Percentiles rank a stretch among this genome's conserved stretches.
phyloP scores from a whole-genome alignment of 2,888 invertebrate genomes.

The Chromoteleia sp. region DNA sequence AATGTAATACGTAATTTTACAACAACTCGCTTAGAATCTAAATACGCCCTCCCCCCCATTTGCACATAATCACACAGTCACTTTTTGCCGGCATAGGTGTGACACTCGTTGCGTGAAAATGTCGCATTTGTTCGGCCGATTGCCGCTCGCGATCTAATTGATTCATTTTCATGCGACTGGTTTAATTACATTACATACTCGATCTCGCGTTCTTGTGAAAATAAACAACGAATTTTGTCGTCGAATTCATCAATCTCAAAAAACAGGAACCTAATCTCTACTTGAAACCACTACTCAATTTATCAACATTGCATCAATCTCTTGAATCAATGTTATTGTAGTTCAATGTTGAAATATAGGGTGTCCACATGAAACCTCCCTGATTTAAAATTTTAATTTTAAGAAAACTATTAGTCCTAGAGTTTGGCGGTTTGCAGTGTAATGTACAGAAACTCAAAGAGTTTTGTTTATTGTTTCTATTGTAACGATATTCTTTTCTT shows the following conservation, averaged over 20 bases:
- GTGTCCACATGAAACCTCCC: too few relatives aligned
- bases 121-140: slow-evolving; percentile 52
- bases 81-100: slow-evolving; percentile 67
- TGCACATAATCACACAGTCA: slow-evolving; percentile 72
- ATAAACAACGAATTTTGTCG: neutral
- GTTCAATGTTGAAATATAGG: too few relatives aligned
- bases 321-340: too few relatives aligned
- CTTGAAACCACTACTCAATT: too few relatives aligned
- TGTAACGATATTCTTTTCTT: too few relatives aligned
- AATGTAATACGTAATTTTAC: slow-evolving; percentile 77
- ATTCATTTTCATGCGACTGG: slow-evolving; percentile 26
- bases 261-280: too few relatives aligned
- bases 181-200: slow-evolving; percentile 29
- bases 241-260: neutral
- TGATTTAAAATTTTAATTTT: too few relatives aligned
- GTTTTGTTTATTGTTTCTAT: too few relatives aligned
- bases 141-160: slow-evolving; percentile 41
- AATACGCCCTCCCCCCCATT: slow-evolving; percentile 77
- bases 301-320: too few relatives aligned
- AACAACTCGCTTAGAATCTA: slow-evolving; percentile 72
- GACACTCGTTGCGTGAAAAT: slow-evolving; percentile 60
- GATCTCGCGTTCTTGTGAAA: neutral
- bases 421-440: too few relatives aligned
- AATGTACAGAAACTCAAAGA: too few relatives aligned
- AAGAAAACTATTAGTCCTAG: too few relatives aligned